Percentiles rank a stretch among this genome's conserved stretches.
Evolutionary conservation across 2,113 vertebrate genomes (phyloP).

Genomic region (Nothoprocta perdicaria): DNA sequence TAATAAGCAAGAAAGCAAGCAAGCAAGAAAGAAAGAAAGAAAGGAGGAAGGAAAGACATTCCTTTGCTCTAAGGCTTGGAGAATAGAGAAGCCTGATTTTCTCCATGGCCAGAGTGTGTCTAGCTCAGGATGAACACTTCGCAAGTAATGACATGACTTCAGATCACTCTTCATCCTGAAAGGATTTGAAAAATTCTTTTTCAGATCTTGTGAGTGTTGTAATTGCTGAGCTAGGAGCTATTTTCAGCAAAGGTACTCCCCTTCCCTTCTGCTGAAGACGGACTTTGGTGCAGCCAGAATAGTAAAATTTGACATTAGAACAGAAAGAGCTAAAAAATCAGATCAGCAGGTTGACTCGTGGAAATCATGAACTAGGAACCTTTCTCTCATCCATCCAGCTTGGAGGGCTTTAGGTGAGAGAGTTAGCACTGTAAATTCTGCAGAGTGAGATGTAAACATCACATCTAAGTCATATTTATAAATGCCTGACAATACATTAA

Average conservation of each 20-base stretch:
- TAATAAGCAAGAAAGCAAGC: too few species aligned
- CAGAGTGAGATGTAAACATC: background rate
- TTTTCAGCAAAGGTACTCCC: background rate
- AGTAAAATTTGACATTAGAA: background rate
- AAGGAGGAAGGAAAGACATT: background rate
- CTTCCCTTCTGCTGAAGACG: background rate
- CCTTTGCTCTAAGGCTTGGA: background rate
- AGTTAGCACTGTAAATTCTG: background rate
- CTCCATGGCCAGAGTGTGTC: background rate
- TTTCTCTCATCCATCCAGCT: background rate
- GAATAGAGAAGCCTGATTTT: background rate
- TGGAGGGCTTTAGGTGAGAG: background rate
- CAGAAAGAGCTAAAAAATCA: background rate
- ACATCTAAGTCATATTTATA: background rate
- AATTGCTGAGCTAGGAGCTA: background rate
- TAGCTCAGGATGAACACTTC: background rate
- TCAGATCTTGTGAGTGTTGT: background rate
- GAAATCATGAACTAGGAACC: background rate
- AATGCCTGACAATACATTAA: background rate
- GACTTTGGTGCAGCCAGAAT: background rate
- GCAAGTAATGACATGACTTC: background rate
- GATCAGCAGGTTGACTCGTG: background rate
- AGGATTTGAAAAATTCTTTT: background rate
- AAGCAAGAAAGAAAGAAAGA: too few species aligned
- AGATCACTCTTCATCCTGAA: background rate